Percentiles rank a stretch among this genome's conserved stretches.
phyloP scores from a whole-genome alignment of 1,140 invertebrate genomes.

The Bombus affinis region DNA sequence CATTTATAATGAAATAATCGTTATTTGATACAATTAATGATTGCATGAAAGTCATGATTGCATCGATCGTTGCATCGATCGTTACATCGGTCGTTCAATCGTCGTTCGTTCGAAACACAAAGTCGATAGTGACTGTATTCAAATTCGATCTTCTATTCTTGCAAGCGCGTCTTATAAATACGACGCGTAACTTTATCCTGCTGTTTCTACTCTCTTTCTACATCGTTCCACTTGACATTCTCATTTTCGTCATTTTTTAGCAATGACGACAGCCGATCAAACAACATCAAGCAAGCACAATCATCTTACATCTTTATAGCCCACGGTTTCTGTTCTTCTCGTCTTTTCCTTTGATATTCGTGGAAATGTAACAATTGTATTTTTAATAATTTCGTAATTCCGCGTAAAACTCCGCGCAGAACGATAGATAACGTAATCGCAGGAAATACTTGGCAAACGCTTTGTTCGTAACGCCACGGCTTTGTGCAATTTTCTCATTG shows the following conservation, averaged over 20 bases:
- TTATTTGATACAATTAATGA: neutral
- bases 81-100: neutral
- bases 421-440: conserved; percentile 60
- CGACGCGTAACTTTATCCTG: conserved; percentile 44
- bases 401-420: conserved; percentile 3
- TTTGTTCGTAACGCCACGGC: conserved; percentile 56
- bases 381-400: conserved; percentile 54
- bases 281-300: neutral
- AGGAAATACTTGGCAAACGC: conserved; percentile 63
- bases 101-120: neutral
- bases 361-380: neutral
- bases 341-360: neutral
- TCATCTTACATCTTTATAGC: neutral
- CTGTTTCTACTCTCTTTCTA: conserved; percentile 32
- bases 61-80: neutral
- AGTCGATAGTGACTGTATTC: neutral
- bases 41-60: neutral
- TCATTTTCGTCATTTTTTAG: conserved; percentile 28
- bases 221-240: conserved; percentile 38
- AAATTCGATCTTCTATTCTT: conserved; percentile 39
- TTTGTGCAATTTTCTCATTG: conserved; percentile 75
- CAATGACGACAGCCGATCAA: conserved; percentile 4
- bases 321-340: neutral
- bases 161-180: conserved; percentile 39
- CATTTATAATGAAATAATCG: conserved; percentile 76